Conservation (phyloP, 2,888 invertebrate species). For the Phalera bucephala region DNA sequence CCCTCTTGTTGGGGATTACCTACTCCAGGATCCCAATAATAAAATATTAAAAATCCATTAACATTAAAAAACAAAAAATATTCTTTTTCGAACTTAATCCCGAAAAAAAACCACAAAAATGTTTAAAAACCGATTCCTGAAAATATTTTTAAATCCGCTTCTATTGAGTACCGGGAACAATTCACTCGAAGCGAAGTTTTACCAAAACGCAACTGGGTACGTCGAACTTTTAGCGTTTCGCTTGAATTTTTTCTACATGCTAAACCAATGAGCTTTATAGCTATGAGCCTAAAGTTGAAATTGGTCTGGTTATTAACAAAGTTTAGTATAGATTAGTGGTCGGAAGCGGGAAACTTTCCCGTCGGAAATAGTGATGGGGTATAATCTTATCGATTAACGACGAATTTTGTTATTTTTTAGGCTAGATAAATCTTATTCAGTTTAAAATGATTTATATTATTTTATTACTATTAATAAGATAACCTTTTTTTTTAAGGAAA, state of each 20-base stretch:
- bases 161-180: constrained; percentile 43
- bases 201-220: constrained; percentile 24
- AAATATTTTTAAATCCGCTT: constrained; percentile 40
- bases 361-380: constrained; percentile 27
- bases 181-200: constrained; percentile 34
- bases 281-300: constrained; percentile 43
- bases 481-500: no score
- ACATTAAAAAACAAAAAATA: not conserved
- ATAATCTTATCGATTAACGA: constrained; percentile 6
- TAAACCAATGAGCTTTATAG: constrained; percentile 32
- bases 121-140: constrained; percentile 21
- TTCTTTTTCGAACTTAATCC: constrained; percentile 1
- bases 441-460: no score
- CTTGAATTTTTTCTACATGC: constrained; percentile 17
- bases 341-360: constrained; percentile 40
- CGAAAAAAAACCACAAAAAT: constrained; percentile 16
- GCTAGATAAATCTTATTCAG: no score
- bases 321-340: constrained; percentile 63
- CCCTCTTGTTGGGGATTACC: no score
- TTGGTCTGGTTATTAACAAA: constrained; percentile 49
- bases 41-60: no score
- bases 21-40: no score
- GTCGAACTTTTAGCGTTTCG: constrained; percentile 5
- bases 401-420: no score
- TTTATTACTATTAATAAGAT: no score